Base-by-base conservation (phyloP, 1,140 invertebrate species). In the Dolichoris vasculosae region DNA sequence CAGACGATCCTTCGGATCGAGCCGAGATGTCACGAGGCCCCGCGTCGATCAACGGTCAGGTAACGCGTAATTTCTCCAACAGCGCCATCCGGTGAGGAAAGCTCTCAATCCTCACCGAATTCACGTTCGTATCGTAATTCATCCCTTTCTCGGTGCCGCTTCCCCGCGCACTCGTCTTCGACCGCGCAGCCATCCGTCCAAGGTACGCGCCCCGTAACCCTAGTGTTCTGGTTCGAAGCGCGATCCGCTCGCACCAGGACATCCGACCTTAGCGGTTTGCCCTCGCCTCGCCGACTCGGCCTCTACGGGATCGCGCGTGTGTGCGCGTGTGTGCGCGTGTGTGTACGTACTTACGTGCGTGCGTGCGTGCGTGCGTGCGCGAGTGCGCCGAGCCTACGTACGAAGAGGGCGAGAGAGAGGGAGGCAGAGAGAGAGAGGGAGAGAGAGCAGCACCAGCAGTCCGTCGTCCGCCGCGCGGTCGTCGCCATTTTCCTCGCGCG, bases 401-500 rank as follows among this genome's bases (percentile, higher is more conserved):
- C 13, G 26, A 46, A 23, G n/a, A n/a, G 4, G 30, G 46, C 26
- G 9, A n/a, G 11, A 2, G 77, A 30, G 55, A 40, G 23, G 4
- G 51, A 43, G 35, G 15, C 30, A 64, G 63, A 69, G 38, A 32
- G 73, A 48, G 26, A 17, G 9, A 35, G n/a, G 26, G 32, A 8
- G 30, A 55, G 38, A 71, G 80, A 35, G 69, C 15, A 69, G 48
- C 81, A 64, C 20, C 43, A 59, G 35, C 76, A 67, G 38, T 80
- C 51, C 59, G 75, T 73, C 69, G 76, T 83, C 69, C 51, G 71
- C 84, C 38, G 85, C 75, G 84, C 80, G 83, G 85, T 71, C 79
- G 86, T 88, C 87, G 87, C 88, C 88, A 88, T 88, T 89, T 89
- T 88, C 63, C 86, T 82, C 84, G 87, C 81, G 86, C 79, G 86